Conservation (phyloP, 1,140 invertebrate genomes). For the Lasioglossum baleicum region DNA sequence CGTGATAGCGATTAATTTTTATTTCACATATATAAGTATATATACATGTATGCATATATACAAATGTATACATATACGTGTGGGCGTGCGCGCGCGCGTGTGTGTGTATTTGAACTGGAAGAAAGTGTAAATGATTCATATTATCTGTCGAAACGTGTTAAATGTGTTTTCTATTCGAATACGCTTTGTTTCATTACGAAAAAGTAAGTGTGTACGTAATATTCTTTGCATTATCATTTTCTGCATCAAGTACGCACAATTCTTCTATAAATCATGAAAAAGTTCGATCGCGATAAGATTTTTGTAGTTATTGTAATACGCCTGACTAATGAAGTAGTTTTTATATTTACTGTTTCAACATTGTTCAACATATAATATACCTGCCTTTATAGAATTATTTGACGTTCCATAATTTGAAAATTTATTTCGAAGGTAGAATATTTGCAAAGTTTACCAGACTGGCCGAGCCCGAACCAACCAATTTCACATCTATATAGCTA, state of each 20-base stretch:
- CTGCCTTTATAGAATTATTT: background rate
- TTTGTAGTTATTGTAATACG: background rate
- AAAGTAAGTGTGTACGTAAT: background rate
- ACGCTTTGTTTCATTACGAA: background rate
- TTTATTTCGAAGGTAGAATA: background rate
- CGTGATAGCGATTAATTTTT: background rate
- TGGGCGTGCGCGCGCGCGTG: no score
- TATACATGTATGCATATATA: background rate
- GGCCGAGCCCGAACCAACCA: background rate
- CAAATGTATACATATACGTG: background rate
- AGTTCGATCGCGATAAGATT: background rate
- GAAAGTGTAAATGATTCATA: background rate
- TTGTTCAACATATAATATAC: background rate
- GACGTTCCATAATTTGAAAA: background rate
- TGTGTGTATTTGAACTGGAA: no score
- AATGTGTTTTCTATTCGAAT: no score
- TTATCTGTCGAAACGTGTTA: background rate
- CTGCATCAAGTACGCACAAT: background rate
- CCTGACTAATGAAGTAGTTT: no score
- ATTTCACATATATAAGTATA: background rate
- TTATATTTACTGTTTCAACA: background rate
- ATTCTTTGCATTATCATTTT: background rate
- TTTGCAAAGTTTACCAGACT: conserved; percentile 21
- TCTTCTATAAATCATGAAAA: background rate
- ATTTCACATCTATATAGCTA: background rate